These are phyloP conservation scores for Acrobasis repandana DNA, from an alignment of 2,888 invertebrate species.

Conservation along the genomic window DNA sequence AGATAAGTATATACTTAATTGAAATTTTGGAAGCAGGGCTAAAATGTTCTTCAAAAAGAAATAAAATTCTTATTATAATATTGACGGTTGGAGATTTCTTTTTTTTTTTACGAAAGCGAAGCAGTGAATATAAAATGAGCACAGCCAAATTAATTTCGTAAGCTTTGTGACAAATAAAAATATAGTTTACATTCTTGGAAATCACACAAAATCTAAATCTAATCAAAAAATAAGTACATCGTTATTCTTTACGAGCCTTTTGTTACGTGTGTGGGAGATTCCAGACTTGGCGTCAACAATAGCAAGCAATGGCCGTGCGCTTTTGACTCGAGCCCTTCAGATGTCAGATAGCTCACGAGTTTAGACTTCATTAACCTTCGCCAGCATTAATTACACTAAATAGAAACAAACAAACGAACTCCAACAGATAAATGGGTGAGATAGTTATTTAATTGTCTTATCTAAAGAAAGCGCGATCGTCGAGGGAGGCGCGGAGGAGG, in stretches of 20 bases:
- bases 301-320: conserved; percentile 28
- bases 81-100: no score
- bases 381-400: conserved; percentile 74
- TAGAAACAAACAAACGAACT: conserved; percentile 78
- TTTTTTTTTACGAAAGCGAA: no score
- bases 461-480: conserved; percentile 48
- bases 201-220: background rate
- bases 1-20: no score
- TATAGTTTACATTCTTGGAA: background rate
- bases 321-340: conserved; percentile 48
- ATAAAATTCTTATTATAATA: no score
- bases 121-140: no score
- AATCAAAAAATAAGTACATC: no score
- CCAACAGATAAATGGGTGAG: conserved; percentile 72
- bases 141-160: no score
- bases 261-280: background rate
- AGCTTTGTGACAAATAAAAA: no score
- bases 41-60: no score
- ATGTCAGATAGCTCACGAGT: conserved; percentile 60
- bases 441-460: conserved; percentile 79
- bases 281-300: conserved; percentile 21
- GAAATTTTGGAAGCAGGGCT: no score
- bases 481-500: conserved; percentile 39
- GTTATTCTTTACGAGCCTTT: background rate
- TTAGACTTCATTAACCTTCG: conserved; percentile 72